phyloP scores from a whole-genome alignment of 2,888 invertebrate genomes.

The Macrosoma leucophasiata region DNA sequence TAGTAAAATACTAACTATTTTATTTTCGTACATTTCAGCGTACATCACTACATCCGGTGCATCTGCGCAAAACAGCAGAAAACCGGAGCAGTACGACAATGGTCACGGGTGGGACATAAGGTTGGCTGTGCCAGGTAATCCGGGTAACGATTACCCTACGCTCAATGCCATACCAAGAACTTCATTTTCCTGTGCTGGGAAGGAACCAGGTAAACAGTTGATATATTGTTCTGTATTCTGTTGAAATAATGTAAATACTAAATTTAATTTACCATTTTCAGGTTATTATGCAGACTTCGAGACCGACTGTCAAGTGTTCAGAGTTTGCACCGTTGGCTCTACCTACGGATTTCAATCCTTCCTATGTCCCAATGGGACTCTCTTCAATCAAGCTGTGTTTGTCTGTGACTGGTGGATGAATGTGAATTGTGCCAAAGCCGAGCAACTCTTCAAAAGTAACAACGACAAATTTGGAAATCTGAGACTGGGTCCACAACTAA shows the following conservation, averaged over 20 bases:
- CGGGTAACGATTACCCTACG: constrained; percentile 79
- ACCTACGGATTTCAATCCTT: constrained; percentile 76
- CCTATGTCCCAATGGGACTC: constrained; percentile 80
- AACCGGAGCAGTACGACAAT: constrained; percentile 43
- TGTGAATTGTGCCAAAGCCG: constrained; percentile 73
- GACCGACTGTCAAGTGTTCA: constrained; percentile 80
- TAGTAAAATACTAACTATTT: too few relatives aligned
- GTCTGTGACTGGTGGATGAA: constrained; percentile 84
- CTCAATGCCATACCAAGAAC: constrained; percentile 76
- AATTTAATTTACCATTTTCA: constrained; percentile 37
- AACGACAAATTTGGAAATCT: constrained; percentile 64
- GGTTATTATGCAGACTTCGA: constrained; percentile 80
- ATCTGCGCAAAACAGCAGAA: constrained; percentile 42
- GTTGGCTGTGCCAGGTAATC: constrained; percentile 79
- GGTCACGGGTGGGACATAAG: constrained; percentile 75
- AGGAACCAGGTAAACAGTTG: constrained; percentile 65
- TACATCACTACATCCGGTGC: constrained; percentile 31
- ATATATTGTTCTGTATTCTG: not conserved
- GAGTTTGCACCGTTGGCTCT: constrained; percentile 77
- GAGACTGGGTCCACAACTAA: constrained; percentile 70
- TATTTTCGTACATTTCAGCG: constrained; percentile 34
- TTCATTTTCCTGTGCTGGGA: constrained; percentile 77
- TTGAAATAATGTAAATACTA: too few relatives aligned
- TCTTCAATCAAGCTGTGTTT: constrained; percentile 79
- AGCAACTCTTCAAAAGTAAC: constrained; percentile 50